Evolutionary conservation across 2,888 invertebrate species (phyloP), one percentile per base, ranked within the genome.

Genomic region (Agrochola macilenta): DNA sequence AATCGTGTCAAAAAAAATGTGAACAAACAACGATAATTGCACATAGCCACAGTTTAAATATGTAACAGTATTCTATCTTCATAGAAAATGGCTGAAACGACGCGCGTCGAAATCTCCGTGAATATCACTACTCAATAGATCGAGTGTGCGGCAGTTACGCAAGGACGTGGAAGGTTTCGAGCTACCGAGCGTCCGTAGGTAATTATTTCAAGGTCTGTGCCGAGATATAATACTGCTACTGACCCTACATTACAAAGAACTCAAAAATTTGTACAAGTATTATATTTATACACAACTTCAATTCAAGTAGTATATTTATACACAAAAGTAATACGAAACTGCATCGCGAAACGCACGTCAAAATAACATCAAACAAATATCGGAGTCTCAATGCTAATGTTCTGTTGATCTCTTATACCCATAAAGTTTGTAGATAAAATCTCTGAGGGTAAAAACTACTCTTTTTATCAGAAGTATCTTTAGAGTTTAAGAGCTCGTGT

Each of bases 401-500:
- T 52, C 66, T 70, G 72, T 84, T 79, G 82, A 84, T 81, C 78
- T 83, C 63, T 49, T 60, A 20, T n/a, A 69, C 30, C 43, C 20
- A 63, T 1, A 70, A 81, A 87, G 64, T 83, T 87, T 65, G 46
- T 43, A 70, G 66, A 83, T 79, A 78, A 79, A 81, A 72, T 81
- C 70, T 58, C 69, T 68, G 46, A 79, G 69, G 70, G 78, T 70
- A 69, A 64, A 52, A 87, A 79, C 64, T 75, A 85, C 39, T 65
- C 73, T 84, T 79, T 83, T 86, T 86, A 74, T 79, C 66, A 54
- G 26, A 7, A 78, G 71, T 72, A 73, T 69, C 68, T 57, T 70
- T 23, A 46, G 63, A 5, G 63, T 69, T 30, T 54, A 35, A 20
- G 75, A 79, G 69, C 26, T 69, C n/a, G 8, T 14, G 14, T 49